Evolutionary conservation across 2,797 vertebrate genomes (phyloP).

Genomic region (Trachops cirrhosus): DNA sequence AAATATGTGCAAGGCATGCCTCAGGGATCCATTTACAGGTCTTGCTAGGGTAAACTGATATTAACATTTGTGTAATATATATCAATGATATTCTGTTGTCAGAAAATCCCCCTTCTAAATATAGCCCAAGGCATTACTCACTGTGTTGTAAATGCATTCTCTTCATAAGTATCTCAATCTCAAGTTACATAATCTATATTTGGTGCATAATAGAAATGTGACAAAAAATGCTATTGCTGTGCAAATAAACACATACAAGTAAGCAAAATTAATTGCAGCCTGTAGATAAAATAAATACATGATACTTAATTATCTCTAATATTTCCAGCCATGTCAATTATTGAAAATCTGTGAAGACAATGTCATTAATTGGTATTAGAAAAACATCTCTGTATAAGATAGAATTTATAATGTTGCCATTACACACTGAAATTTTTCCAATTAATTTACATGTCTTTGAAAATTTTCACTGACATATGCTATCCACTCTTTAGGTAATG

Average conservation of each 20-base stretch:
- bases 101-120: conserved; percentile 38
- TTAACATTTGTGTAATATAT: conserved; percentile 49
- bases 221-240: background rate
- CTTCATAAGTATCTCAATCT: background rate
- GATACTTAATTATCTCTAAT: background rate
- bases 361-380: background rate
- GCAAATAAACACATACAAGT: background rate
- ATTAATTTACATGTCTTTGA: background rate
- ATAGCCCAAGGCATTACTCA: conserved; percentile 37
- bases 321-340: background rate
- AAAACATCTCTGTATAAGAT: background rate
- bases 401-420: background rate
- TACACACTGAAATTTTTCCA: background rate
- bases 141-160: conserved; percentile 4
- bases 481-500: background rate
- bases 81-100: conserved; percentile 45
- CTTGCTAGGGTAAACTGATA: conserved; percentile 47
- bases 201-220: background rate
- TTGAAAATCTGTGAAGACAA: background rate
- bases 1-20: background rate
- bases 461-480: background rate
- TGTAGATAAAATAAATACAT: background rate
- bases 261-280: background rate
- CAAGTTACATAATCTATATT: conserved; percentile 36
- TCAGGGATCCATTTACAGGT: background rate